Conservation (phyloP, 2,888 invertebrate species). For the Acheta domesticus region DNA sequence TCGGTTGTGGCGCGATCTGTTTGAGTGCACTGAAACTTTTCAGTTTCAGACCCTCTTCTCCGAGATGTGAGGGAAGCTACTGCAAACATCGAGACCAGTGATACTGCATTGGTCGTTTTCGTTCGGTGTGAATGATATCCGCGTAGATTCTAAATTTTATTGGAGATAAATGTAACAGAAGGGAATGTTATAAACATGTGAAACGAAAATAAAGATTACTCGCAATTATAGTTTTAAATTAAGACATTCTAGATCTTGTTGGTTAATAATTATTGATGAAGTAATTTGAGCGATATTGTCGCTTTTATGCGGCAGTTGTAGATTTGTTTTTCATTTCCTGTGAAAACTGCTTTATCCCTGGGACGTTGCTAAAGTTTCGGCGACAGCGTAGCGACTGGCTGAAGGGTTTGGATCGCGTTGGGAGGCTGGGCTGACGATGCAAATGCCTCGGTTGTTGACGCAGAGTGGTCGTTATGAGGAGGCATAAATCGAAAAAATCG, state of each 20-base stretch:
- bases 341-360: neutral
- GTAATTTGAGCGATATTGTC: neutral
- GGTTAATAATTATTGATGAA: neutral
- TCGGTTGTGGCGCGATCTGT: too few relatives aligned
- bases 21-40: too few relatives aligned
- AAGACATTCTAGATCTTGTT: conserved; percentile 5
- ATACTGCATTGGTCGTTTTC: neutral
- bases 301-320: neutral
- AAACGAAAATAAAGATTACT: neutral
- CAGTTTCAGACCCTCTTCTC: too few relatives aligned
- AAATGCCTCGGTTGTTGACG: too few relatives aligned
- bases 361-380: neutral
- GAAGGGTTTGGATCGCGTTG: neutral
- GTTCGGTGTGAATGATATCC: neutral
- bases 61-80: too few relatives aligned
- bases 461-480: too few relatives aligned
- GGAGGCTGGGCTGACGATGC: conserved; percentile 11
- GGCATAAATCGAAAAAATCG: too few relatives aligned
- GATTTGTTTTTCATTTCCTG: neutral
- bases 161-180: neutral
- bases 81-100: neutral
- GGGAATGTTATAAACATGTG: conserved; percentile 18
- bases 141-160: conserved; percentile 9
- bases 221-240: conserved; percentile 11
- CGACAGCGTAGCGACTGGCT: neutral